Percentiles rank a stretch among this genome's conserved stretches.
phyloP scores from a whole-genome alignment of 1,140 invertebrate genomes.

The Tribolium madens region DNA sequence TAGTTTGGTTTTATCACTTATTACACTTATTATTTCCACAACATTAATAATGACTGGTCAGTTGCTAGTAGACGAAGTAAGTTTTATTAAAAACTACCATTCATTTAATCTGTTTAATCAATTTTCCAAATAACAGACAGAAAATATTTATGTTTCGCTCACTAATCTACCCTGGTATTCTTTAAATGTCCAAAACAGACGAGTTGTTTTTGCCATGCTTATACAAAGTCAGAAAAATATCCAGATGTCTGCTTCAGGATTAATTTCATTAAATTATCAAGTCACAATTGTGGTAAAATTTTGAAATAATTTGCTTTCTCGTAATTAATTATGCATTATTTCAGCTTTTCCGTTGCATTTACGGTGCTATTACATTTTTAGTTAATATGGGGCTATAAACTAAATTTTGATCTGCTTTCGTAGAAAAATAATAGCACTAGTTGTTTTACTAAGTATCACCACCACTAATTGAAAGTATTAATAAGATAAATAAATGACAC shows the following conservation, averaged over 20 bases:
- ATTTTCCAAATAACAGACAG: not conserved
- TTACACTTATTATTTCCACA: not conserved
- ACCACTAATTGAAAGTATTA: no score
- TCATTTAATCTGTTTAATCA: no score
- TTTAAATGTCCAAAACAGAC: not conserved
- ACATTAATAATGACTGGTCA: not conserved
- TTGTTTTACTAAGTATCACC: no score
- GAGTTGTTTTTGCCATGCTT: not conserved
- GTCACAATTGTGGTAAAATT: not conserved
- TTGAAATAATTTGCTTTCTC: not conserved
- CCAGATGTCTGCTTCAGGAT: not conserved
- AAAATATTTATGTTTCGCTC: not conserved
- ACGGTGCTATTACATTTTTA: not conserved
- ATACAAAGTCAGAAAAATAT: not conserved
- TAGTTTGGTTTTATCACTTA: not conserved
- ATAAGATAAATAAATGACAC: no score
- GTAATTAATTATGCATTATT: not conserved
- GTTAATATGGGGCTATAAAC: not conserved
- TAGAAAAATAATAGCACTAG: not conserved
- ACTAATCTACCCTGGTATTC: not conserved
- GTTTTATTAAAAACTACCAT: not conserved
- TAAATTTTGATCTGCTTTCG: no score
- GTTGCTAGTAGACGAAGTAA: not conserved
- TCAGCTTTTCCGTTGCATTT: not conserved
- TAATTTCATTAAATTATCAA: not conserved